Evolutionary conservation across 2,113 vertebrate species (phyloP).

Genomic region (Aramus guarauna): DNA sequence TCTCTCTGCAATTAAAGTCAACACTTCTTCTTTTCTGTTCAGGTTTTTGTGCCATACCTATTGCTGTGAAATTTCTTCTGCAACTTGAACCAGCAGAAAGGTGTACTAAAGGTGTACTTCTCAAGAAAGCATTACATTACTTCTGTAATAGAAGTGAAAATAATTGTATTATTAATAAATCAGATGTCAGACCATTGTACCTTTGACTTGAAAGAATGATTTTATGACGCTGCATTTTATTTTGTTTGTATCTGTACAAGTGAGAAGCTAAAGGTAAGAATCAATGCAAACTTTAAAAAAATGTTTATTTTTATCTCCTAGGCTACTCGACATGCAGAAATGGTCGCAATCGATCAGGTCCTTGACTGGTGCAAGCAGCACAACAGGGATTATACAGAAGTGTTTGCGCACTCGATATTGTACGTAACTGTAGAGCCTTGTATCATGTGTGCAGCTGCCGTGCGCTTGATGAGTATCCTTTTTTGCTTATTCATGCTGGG

Average conservation of each 20-base stretch:
- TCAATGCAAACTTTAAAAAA: neutral
- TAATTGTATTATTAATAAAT: neutral
- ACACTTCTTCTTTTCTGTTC: neutral
- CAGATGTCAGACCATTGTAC: neutral
- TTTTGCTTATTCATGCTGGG: neutral
- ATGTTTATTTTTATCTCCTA: constrained; percentile 51
- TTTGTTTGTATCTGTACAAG: neutral
- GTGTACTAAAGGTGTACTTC: neutral
- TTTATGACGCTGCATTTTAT: neutral
- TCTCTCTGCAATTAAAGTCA: neutral
- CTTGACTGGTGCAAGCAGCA: constrained; percentile 82
- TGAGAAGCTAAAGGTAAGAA: neutral
- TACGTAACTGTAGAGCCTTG: constrained; percentile 97
- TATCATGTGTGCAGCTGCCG: constrained; percentile 91
- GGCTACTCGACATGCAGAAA: constrained; percentile 97
- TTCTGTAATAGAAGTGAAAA: neutral
- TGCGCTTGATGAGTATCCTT: constrained; percentile 93
- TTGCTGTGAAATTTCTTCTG: neutral
- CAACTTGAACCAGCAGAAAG: neutral
- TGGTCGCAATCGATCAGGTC: constrained; percentile 90
- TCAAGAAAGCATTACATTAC: neutral
- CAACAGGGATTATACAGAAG: constrained; percentile 60
- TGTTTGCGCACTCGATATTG: constrained; percentile 77
- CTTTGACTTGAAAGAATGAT: neutral
- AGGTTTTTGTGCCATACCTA: neutral